These are phyloP conservation scores for Halcyon malimbica DNA, from an alignment of 2,113 vertebrate genomes.

Conservation along the genomic window DNA sequence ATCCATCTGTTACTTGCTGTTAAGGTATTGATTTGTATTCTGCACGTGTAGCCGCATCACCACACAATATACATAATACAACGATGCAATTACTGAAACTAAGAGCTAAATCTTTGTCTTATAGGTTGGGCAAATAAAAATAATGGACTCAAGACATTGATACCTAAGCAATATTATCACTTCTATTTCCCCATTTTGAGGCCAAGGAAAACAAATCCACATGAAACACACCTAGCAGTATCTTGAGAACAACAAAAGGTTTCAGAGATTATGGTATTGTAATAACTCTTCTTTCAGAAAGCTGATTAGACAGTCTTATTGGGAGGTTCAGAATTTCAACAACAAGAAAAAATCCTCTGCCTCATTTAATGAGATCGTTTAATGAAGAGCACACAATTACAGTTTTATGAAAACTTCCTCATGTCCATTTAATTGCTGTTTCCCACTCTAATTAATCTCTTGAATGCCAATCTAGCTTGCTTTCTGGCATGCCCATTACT, in stretches of 20 bases:
- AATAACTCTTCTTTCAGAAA: slow-evolving; percentile 60
- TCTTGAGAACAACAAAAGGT: slow-evolving; percentile 5
- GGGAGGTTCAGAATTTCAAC: slow-evolving; percentile 58
- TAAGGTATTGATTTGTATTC: slow-evolving; percentile 52
- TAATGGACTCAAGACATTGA: neutral
- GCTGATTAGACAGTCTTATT: slow-evolving; percentile 66
- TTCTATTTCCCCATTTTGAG: neutral
- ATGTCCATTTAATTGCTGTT: slow-evolving; percentile 68
- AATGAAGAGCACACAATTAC: slow-evolving; percentile 61
- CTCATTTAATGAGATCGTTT: slow-evolving; percentile 62
- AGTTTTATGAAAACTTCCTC: slow-evolving; percentile 61
- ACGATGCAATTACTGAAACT: slow-evolving; percentile 6
- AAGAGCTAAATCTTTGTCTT: slow-evolving; percentile 3
- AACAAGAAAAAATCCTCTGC: slow-evolving; percentile 52
- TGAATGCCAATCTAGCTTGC: slow-evolving; percentile 51
- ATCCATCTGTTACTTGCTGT: slow-evolving; percentile 48
- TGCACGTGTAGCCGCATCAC: slow-evolving; percentile 1
- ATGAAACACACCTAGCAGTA: neutral
- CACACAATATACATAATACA: slow-evolving; percentile 28
- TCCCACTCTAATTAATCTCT: slow-evolving; percentile 71
- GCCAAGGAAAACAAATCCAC: neutral
- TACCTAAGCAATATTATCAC: neutral
- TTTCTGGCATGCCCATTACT: neutral
- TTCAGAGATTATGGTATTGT: slow-evolving; percentile 35
- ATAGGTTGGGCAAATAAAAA: neutral